Evolutionary conservation across 2,113 vertebrate genomes (phyloP).

Genomic region (Peromyscus polionotus): DNA sequence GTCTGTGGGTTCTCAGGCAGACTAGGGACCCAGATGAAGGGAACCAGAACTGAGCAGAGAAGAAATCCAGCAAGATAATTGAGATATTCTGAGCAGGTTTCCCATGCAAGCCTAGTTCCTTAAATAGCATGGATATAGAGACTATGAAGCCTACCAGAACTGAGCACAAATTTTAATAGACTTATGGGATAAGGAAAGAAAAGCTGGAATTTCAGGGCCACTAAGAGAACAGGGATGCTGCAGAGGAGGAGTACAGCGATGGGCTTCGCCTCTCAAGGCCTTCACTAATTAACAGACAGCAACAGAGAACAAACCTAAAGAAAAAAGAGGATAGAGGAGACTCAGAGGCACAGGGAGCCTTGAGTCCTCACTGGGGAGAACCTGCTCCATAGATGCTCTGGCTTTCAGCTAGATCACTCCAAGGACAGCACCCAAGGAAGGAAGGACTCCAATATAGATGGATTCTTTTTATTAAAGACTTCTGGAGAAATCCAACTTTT

Average conservation of each 20-base stretch:
- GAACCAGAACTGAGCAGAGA: background rate
- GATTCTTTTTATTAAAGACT: background rate
- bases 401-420: background rate
- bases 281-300: constrained; percentile 15
- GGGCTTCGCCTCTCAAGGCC: background rate
- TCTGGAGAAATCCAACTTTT: background rate
- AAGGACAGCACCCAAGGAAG: background rate
- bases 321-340: background rate
- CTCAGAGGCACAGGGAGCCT: background rate
- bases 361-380: background rate
- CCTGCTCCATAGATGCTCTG: background rate
- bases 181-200: background rate
- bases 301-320: background rate
- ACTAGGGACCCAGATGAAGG: background rate
- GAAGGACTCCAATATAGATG: background rate
- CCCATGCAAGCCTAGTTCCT: background rate
- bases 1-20: background rate
- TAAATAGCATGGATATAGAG: background rate
- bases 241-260: background rate
- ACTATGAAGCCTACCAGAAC: background rate
- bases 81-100: background rate
- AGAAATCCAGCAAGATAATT: background rate
- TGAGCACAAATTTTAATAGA: background rate
- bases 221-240: background rate
- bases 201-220: background rate